phyloP scores from a whole-genome alignment of 2,797 vertebrate genomes.

The Discoglossus pictus region DNA sequence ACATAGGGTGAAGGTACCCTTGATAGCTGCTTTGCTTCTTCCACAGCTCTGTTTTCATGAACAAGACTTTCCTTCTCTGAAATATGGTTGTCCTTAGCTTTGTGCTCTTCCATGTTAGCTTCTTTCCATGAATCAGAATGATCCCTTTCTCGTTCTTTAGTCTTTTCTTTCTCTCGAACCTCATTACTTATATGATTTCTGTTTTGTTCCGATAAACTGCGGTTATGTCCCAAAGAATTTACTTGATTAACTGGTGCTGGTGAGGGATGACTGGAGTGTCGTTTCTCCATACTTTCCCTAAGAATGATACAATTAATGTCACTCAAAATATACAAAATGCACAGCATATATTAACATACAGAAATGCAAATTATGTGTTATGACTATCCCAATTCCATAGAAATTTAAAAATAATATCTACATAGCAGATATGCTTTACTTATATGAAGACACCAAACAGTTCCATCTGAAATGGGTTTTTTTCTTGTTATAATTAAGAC shows the following conservation, averaged over 20 bases:
- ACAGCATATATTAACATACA: too few species aligned
- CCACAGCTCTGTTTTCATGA: slow-evolving; percentile 77
- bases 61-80: slow-evolving; percentile 82
- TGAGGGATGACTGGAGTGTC: slow-evolving; percentile 87
- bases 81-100: slow-evolving; percentile 86
- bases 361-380: too few species aligned
- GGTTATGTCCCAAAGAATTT: slow-evolving; percentile 81
- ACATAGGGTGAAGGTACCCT: slow-evolving; percentile 85
- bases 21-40: slow-evolving; percentile 82
- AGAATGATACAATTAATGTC: slow-evolving; percentile 17
- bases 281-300: slow-evolving; percentile 90
- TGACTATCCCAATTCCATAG: too few species aligned
- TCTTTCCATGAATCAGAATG: slow-evolving; percentile 83
- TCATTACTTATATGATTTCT: slow-evolving; percentile 85
- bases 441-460: too few species aligned
- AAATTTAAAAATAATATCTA: too few species aligned
- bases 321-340: too few species aligned
- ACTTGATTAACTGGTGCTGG: slow-evolving; percentile 84
- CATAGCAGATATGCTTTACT: too few species aligned
- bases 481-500: too few species aligned
- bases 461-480: too few species aligned
- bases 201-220: slow-evolving; percentile 80
- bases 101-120: slow-evolving; percentile 80
- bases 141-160: slow-evolving; percentile 87
- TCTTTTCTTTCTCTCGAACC: slow-evolving; percentile 85